phyloP scores from a whole-genome alignment of 1,140 invertebrate species.

The Oncopodura yosiiana region DNA sequence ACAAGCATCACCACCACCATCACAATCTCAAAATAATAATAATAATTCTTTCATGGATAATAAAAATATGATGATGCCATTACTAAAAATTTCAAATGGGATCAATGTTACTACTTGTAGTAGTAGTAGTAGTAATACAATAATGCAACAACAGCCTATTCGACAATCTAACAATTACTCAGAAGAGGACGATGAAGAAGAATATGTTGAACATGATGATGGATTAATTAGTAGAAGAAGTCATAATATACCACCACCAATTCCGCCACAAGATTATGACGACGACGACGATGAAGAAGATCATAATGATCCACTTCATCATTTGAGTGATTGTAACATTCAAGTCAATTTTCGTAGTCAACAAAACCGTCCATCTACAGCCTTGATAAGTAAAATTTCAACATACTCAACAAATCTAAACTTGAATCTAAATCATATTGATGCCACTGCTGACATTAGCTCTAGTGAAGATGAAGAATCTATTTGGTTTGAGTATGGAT shows the following conservation, averaged over 20 bases:
- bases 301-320: neutral
- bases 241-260: neutral
- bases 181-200: too few species aligned
- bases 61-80: too few species aligned
- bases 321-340: conserved; percentile 20
- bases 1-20: neutral
- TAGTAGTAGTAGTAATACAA: neutral
- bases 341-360: conserved; percentile 22
- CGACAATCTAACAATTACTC: neutral
- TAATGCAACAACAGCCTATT: conserved; percentile 10
- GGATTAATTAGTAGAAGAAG: too few species aligned
- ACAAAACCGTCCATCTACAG: conserved; percentile 14
- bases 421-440: conserved; percentile 8
- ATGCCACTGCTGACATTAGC: conserved; percentile 2
- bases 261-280: neutral
- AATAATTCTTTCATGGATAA: too few species aligned
- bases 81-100: conserved; percentile 8
- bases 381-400: conserved; percentile 24
- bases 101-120: conserved; percentile 3
- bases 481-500: conserved; percentile 35
- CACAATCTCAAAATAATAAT: too few species aligned
- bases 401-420: conserved; percentile 18
- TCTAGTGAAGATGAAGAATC: conserved; percentile 33
- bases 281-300: neutral
- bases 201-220: too few species aligned